Base-by-base conservation (phyloP, 2,113 vertebrate species). In the Nothoprocta pentlandii region DNA sequence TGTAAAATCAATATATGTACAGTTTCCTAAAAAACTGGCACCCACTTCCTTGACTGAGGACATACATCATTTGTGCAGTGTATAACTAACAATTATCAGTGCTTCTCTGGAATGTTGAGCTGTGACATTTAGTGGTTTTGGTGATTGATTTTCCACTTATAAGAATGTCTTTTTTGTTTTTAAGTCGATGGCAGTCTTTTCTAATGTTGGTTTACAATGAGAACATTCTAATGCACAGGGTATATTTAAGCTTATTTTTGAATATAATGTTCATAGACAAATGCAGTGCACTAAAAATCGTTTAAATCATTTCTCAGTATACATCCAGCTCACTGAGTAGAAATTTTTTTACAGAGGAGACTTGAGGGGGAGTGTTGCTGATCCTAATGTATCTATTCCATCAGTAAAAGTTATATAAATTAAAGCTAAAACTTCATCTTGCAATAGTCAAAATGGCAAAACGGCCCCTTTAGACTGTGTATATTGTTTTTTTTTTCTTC, bases 1-100 rank as follows among this genome's bases (percentile, higher is more conserved):
- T 98, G 97, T 97, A 97, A 98, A 98, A 98, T 98, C 98, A 97
- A 98, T 98, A 97, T 97, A 98, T 97, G 97, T 98, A 98, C 97
- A 97, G 97, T 98, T 98, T 97, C 95, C 96, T 97, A 97, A 98
- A 98, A 98, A 97, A 95, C 97, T 96, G 96, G 97, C 95, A 97
- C 96, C 98, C 96, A 96, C 97, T 98, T 97, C 96, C 96, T 95
- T 69, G 73, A 90, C 96, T 95, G 58, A 90, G 96, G 75, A 93
- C 94, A 97, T 98, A 94, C 12, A 97, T 98, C 97, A 98, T 97
- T 95, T 96, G 94, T 97, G 92, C 92, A 76, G 93, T 83, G 90
- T 95, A 85, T 96, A 97, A 97, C 95, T 97, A 98, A 97, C 97
- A 98, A 97, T 98, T 98, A 98, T 97, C 96, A 97, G 94, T 95